A percentile compares a stretch with the other conserved stretches of the same genome.
These are phyloP conservation scores for Gymnocypris eckloni DNA, from an alignment of 2,797 vertebrate species.

Conservation along the genomic window DNA sequence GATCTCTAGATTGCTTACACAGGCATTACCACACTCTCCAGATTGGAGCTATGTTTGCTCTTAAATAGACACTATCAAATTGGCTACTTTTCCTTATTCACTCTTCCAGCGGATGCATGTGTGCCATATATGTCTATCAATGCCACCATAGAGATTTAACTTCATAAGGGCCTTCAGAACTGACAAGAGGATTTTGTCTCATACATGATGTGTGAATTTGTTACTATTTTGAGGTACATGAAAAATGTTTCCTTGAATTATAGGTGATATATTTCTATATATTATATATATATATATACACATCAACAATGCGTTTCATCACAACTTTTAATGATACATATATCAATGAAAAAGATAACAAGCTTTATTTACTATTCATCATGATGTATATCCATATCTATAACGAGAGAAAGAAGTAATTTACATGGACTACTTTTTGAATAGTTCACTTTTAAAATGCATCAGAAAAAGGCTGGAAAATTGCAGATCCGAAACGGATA, in stretches of 20 bases:
- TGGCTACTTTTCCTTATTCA: constrained; percentile 37
- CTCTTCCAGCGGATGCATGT: constrained; percentile 1
- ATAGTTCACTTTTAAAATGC: constrained; percentile 61
- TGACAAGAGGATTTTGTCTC: neutral
- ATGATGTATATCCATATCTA: constrained; percentile 68
- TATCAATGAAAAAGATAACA: constrained; percentile 73
- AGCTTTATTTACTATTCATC: constrained; percentile 66
- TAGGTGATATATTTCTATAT: neutral
- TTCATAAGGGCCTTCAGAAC: constrained; percentile 21
- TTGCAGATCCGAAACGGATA: constrained; percentile 47
- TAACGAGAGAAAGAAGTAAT: constrained; percentile 72
- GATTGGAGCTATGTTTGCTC: constrained; percentile 72
- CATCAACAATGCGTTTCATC: constrained; percentile 48
- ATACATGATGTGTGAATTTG: neutral
- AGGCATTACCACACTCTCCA: constrained; percentile 79
- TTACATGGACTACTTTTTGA: constrained; percentile 57
- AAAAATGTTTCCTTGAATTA: neutral
- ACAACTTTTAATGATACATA: constrained; percentile 65
- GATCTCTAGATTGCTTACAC: constrained; percentile 80
- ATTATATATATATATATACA: neutral
- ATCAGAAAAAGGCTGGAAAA: constrained; percentile 59
- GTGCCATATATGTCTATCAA: constrained; percentile 3
- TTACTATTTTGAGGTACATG: constrained; percentile 4
- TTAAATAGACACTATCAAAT: constrained; percentile 56
- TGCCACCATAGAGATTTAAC: neutral